phyloP scores from a whole-genome alignment of 2,888 invertebrate species.

The Eupithecia abbreviata region DNA sequence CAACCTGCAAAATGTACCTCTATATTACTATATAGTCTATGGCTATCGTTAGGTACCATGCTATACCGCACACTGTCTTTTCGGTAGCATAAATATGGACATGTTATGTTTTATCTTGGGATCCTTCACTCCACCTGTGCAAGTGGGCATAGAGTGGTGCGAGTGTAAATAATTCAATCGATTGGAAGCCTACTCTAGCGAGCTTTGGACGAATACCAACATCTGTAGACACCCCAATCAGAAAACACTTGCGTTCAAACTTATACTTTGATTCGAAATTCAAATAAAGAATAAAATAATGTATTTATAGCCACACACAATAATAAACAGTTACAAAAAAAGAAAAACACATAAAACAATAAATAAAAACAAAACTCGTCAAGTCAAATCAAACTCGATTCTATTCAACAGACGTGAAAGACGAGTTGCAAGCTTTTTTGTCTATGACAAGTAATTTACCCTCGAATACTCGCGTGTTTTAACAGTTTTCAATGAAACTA shows the following conservation, averaged over 20 bases:
- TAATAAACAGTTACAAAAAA: too few relatives aligned
- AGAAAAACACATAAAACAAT: too few relatives aligned
- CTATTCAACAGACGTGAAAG: background rate
- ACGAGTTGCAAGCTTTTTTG: background rate
- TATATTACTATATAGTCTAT: background rate
- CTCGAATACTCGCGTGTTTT: too few relatives aligned
- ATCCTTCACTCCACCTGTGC: constrained; percentile 31
- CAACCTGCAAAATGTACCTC: background rate
- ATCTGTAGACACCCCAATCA: constrained; percentile 40
- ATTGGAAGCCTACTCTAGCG: constrained; percentile 59
- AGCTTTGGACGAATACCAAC: constrained; percentile 77
- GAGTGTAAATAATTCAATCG: constrained; percentile 79
- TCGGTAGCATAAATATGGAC: background rate
- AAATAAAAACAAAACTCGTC: too few relatives aligned
- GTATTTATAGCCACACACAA: too few relatives aligned
- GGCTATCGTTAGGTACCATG: background rate
- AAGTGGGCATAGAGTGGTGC: constrained; percentile 53
- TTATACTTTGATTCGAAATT: background rate
- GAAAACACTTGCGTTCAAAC: constrained; percentile 5
- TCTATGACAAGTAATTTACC: too few relatives aligned
- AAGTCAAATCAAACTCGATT: background rate
- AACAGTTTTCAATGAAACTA: background rate
- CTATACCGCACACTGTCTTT: background rate
- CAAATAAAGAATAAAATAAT: too few relatives aligned
- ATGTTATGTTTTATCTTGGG: background rate